These are phyloP conservation scores for Enchytraeus crypticus DNA, from an alignment of 2,888 invertebrate species.

Conservation along the genomic window DNA sequence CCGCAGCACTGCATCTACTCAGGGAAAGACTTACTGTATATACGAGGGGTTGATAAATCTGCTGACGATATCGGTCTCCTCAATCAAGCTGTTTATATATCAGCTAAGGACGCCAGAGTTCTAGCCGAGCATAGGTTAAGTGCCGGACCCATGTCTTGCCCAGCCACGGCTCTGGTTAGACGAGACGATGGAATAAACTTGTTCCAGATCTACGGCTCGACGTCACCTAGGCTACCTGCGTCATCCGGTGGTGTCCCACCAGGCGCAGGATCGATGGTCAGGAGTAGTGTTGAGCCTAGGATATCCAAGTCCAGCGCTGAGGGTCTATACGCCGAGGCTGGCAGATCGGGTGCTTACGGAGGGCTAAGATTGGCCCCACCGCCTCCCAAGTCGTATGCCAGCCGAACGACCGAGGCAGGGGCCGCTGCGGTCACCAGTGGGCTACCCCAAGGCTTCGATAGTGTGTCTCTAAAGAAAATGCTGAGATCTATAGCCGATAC, in stretches of 20 bases:
- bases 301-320: neutral
- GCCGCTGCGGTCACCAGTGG: neutral
- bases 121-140: neutral
- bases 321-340: neutral
- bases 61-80: conserved; percentile 3
- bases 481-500: conserved; percentile 2
- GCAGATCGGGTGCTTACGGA: neutral
- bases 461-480: conserved; percentile 9
- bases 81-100: conserved; percentile 5
- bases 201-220: neutral
- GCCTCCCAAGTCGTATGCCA: neutral
- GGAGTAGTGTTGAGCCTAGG: neutral
- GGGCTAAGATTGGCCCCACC: conserved; percentile 6
- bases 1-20: neutral
- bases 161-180: neutral
- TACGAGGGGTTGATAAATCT: neutral
- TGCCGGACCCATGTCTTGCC: neutral
- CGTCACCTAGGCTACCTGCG: neutral
- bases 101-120: conserved; percentile 1
- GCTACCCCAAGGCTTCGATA: conserved; percentile 4
- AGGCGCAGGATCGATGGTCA: neutral
- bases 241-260: too few relatives aligned
- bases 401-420: neutral
- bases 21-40: neutral
- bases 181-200: neutral